Base-by-base conservation (phyloP, 1,140 invertebrate species). In the Trichomalopsis sarcophagae region DNA sequence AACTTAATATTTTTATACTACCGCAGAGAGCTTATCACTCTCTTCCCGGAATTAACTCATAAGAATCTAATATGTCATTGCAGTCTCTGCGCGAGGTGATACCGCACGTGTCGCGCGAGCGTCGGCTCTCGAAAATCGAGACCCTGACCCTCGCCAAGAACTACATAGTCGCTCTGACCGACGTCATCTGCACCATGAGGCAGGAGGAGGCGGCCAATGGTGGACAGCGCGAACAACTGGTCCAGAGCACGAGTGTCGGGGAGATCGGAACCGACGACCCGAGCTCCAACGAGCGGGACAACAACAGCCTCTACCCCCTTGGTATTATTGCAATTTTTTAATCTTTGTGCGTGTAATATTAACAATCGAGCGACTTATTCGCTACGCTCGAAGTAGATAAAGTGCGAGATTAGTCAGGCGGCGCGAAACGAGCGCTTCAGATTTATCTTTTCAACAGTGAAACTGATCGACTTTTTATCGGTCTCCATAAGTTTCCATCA, bases 91-190 rank as follows among this genome's bases (percentile, higher is more conserved):
- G 97, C 85, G 96, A 97, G 91, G 97, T 98, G 17, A 98, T 98
- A 89, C 97, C 97, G n/a, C 97, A 98, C 90, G 96, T 98, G 33
- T 96, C 96, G 89, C 96, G 97, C 93, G 97, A 98, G 88, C 92
- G 95, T 76, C 97, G 97, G 90, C 92, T 98, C 71, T 97, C 97
- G 9, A 98, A 98, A 94, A 97, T 98, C 89, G 97, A 98, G 93
- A 98, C 97, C 0, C 92, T 98, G 81, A 98, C 97, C 4, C 93
- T 98, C 91, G 97, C 97, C 86, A 97, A 97, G 94, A 98, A 98
- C 94, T 98, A 98, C 92, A 98, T 98, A 88, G 97, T 98, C 94
- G 97, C 97, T 1, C 94, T 98, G 81, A 98, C 97, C 21, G 98
- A 98, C 91, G 96, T 97, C 76, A 97, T 98, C 89, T 97, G 95